Base-by-base conservation (phyloP, 2,797 vertebrate species). In the Chelon labrosus region DNA sequence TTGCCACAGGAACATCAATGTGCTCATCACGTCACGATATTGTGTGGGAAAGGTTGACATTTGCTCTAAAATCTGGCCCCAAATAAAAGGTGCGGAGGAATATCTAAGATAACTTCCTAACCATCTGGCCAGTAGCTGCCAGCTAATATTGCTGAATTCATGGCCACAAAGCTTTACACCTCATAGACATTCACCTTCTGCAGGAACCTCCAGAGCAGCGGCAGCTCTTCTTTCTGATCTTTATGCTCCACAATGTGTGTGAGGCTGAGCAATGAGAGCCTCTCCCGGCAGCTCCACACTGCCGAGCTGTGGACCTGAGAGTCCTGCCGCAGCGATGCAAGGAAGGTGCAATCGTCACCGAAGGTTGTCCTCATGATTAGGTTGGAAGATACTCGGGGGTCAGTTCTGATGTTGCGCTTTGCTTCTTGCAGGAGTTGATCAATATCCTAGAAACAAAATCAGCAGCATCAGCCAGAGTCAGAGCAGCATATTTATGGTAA, bases 141-240 rank as follows among this genome's bases (percentile, higher is more conserved):
- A 47, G 7, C 31, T 41, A 13, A 41, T 42, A 42, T 4, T 31
- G 10, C 7, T 41, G 39, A 41, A 41, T 41, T 41, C 14, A 44
- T 14, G 6, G 38, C 35, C 46, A n/a, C 13, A 75, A 57, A 31
- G 46, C 12, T 31, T 56, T 53, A 20, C 0, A 22, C 3, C 14
- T 63, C 7, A 12, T 17, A 37, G 14, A 19, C 10, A 31, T 54
- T 47, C 39, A 97, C 97, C 92, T 94, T 96, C 84, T 96, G 96
- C 55, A 98, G 91, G 76, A 98, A 97, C 60, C 72, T 94, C 94
- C 94, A 96, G 50, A 97, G 93, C 17, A 97, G n/a, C 0, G 96
- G 95, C 41, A 97, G 80, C 0, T 61, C 13, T 1, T 96, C 95
- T 37, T 79, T 90, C 75, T 91, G 94, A 0, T 93, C 88, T 42